Percentiles rank a stretch among this genome's conserved stretches.
phyloP scores from a whole-genome alignment of 2,797 vertebrate species.

The Pseudochirops corinnae region DNA sequence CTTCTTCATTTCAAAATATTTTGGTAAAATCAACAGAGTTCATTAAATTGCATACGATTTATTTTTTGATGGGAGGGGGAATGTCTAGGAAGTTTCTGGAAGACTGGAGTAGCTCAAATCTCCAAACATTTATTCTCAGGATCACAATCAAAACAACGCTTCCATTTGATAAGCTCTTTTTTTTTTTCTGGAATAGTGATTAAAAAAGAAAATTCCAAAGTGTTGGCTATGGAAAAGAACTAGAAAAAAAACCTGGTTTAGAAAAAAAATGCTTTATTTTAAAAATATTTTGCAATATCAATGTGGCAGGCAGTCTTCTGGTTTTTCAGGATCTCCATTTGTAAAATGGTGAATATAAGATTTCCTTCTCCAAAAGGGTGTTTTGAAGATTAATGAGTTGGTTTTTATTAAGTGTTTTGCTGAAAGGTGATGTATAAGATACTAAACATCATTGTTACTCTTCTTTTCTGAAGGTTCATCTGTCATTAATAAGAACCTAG shows the following conservation, averaged over 20 bases:
- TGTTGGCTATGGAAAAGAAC: conserved; percentile 16
- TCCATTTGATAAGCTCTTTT: conserved; percentile 49
- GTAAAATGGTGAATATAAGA: conserved; percentile 44
- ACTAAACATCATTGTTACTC: conserved; percentile 47
- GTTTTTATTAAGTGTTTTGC: conserved; percentile 59
- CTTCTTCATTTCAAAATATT: neutral
- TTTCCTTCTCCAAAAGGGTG: conserved; percentile 25
- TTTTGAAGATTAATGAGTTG: conserved; percentile 61
- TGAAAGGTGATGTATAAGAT: conserved; percentile 61
- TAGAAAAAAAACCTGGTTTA: conserved; percentile 29
- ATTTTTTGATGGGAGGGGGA: conserved; percentile 24
- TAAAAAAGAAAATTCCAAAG: conserved; percentile 39
- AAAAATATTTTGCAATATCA: conserved; percentile 40
- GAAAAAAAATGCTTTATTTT: conserved; percentile 45
- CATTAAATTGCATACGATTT: conserved; percentile 16
- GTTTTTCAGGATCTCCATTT: conserved; percentile 26
- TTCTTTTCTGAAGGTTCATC: conserved; percentile 59
- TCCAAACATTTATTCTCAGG: conserved; percentile 40
- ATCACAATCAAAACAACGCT: conserved; percentile 60
- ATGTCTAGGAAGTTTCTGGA: conserved; percentile 22
- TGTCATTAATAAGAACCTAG: conserved; percentile 59
- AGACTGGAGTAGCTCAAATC: conserved; percentile 34
- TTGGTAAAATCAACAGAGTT: neutral
- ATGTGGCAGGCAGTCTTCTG: neutral
- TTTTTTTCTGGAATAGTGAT: conserved; percentile 35